Percentiles rank a stretch among this genome's conserved stretches.
These are phyloP conservation scores for Pseudochirops corinnae DNA, from an alignment of 2,797 vertebrate species.

Conservation along the genomic window DNA sequence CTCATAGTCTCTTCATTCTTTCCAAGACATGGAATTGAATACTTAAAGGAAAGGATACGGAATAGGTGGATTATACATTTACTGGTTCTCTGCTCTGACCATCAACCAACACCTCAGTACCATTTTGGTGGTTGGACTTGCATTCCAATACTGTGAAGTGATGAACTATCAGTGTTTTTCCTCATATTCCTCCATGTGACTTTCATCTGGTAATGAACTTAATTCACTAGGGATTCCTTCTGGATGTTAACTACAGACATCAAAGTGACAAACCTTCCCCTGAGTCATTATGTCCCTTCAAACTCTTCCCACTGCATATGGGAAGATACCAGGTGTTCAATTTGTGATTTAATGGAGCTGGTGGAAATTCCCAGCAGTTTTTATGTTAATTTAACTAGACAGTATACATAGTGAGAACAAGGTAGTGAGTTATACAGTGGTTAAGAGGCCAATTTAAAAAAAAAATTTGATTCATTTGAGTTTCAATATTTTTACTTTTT, in stretches of 20 bases:
- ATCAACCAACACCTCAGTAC: background rate
- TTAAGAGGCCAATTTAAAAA: slow-evolving; percentile 30
- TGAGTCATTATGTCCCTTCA: slow-evolving; percentile 24
- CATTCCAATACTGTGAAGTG: background rate
- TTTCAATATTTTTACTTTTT: background rate
- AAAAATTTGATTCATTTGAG: slow-evolving; percentile 18
- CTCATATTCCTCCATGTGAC: background rate
- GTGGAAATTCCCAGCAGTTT: slow-evolving; percentile 48
- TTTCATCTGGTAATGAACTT: slow-evolving; percentile 1
- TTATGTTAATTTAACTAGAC: slow-evolving; percentile 62
- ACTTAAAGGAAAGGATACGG: background rate
- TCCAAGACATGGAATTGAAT: background rate
- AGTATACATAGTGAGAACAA: slow-evolving; percentile 25
- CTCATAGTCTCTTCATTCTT: background rate
- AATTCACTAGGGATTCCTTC: background rate
- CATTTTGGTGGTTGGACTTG: background rate
- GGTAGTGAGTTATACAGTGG: slow-evolving; percentile 39
- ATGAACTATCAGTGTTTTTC: slow-evolving; percentile 17
- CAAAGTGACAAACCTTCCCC: slow-evolving; percentile 30
- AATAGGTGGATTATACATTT: background rate
- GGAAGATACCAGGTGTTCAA: slow-evolving; percentile 53
- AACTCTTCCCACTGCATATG: slow-evolving; percentile 27
- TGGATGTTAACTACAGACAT: slow-evolving; percentile 28
- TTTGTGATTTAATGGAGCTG: slow-evolving; percentile 48
- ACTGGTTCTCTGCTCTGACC: background rate